Conservation (phyloP, 2,797 vertebrate genomes). For the Clarias fuscus region DNA sequence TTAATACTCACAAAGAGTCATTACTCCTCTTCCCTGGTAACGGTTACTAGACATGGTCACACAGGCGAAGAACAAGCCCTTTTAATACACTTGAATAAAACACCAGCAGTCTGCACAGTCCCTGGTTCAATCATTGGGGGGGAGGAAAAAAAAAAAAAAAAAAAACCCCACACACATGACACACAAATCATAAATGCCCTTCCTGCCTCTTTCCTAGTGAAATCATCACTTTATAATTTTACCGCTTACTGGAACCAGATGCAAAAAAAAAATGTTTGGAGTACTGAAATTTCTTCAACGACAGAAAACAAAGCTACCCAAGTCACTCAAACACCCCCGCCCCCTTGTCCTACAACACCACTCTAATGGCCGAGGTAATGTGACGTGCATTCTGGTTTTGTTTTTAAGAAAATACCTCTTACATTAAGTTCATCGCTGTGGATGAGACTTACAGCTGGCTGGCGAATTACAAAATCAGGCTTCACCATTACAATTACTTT, state of each 20-base stretch:
- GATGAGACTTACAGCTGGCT: constrained; percentile 12
- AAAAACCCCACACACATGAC: background rate
- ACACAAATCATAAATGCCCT: background rate
- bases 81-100: constrained; percentile 39
- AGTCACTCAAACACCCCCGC: constrained; percentile 21
- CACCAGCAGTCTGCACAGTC: constrained; percentile 19
- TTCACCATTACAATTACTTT: constrained; percentile 42
- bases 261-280: background rate
- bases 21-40: constrained; percentile 48
- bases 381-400: constrained; percentile 21
- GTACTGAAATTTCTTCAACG: constrained; percentile 3
- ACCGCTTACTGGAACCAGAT: constrained; percentile 29
- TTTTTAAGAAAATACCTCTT: constrained; percentile 28
- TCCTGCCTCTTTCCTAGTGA: background rate
- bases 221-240: constrained; percentile 27
- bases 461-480: constrained; percentile 47
- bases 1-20: constrained; percentile 45
- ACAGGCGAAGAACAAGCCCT: constrained; percentile 21
- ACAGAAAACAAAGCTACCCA: constrained; percentile 29
- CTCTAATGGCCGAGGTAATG: constrained; percentile 36
- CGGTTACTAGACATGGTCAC: constrained; percentile 34
- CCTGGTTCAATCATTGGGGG: constrained; percentile 2
- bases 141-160: background rate
- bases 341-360: constrained; percentile 3
- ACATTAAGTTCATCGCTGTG: constrained; percentile 29